Evolutionary conservation across 2,797 vertebrate genomes (phyloP).

Genomic region (Coranthus polyacanthus): DNA sequence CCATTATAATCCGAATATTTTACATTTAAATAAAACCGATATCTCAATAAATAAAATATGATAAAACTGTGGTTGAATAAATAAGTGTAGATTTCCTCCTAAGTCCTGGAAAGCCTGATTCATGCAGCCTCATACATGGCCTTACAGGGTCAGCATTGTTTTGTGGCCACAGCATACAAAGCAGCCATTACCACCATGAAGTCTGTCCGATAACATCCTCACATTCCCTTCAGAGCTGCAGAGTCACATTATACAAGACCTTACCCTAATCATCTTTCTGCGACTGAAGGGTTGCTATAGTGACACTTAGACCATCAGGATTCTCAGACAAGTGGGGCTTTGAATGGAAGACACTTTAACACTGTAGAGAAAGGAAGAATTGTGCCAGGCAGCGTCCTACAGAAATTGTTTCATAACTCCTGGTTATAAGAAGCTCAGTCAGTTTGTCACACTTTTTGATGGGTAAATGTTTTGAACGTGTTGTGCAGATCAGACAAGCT

Average conservation of each 20-base stretch:
- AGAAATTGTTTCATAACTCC: conserved; percentile 57
- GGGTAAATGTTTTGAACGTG: conserved; percentile 25
- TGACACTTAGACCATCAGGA: conserved; percentile 41
- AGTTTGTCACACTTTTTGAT: conserved; percentile 31
- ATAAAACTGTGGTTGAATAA: too few relatives aligned
- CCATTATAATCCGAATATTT: too few relatives aligned
- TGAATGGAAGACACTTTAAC: conserved; percentile 37
- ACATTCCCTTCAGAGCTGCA: conserved; percentile 27
- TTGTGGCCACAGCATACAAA: conserved; percentile 35
- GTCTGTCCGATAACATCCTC: conserved; percentile 26
- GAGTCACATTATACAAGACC: conserved; percentile 58
- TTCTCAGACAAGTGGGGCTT: conserved; percentile 44
- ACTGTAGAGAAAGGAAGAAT: conserved; percentile 31
- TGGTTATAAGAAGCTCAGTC: conserved; percentile 31
- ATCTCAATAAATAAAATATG: too few relatives aligned
- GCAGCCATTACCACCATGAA: conserved; percentile 21
- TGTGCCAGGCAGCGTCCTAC: conserved; percentile 43
- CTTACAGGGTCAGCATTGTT: conserved; percentile 43
- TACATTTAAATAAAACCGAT: too few relatives aligned
- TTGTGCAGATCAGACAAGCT: conserved; percentile 1
- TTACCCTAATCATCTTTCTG: conserved; percentile 49
- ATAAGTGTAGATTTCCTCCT: too few relatives aligned
- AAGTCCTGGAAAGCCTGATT: not conserved
- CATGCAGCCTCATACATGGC: conserved; percentile 8
- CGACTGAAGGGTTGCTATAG: conserved; percentile 66